Evolutionary conservation across 2,888 invertebrate species (phyloP).

Genomic region (Hyppa rectilinea): DNA sequence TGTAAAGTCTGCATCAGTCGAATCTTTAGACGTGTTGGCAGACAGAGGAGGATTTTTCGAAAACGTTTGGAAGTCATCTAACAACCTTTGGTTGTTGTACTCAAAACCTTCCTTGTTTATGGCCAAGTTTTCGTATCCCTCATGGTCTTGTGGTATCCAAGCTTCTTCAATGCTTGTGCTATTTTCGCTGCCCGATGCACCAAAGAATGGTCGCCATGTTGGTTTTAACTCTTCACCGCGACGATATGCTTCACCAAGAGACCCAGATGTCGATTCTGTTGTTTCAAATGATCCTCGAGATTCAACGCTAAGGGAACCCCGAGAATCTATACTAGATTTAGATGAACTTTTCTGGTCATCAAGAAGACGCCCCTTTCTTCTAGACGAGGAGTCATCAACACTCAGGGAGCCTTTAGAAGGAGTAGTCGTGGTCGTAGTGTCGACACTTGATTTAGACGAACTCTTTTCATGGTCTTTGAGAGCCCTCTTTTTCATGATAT

Average conservation of each 20-base stretch:
- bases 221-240: conserved; percentile 94
- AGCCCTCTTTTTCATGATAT: conserved; percentile 84
- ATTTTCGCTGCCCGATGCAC: conserved; percentile 94
- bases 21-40: conserved; percentile 88
- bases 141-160: conserved; percentile 94
- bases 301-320: conserved; percentile 92
- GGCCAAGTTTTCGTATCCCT: conserved; percentile 91
- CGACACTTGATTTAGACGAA: conserved; percentile 91
- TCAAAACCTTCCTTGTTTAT: conserved; percentile 88
- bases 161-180: conserved; percentile 96
- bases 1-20: conserved; percentile 92
- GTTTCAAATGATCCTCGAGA: conserved; percentile 93
- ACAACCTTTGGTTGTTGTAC: conserved; percentile 83
- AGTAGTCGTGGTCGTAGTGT: conserved; percentile 87
- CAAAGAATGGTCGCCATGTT: conserved; percentile 95
- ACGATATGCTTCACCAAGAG: conserved; percentile 93
- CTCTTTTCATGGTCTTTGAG: conserved; percentile 88
- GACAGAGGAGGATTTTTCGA: conserved; percentile 88
- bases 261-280: conserved; percentile 94
- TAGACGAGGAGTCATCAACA: conserved; percentile 88
- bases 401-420: conserved; percentile 89
- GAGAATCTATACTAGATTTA: conserved; percentile 92
- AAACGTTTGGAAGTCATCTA: conserved; percentile 89
- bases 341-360: conserved; percentile 90
- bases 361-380: conserved; percentile 82